Conservation (phyloP, 2,113 vertebrate species). For the Dinomys branickii region DNA sequence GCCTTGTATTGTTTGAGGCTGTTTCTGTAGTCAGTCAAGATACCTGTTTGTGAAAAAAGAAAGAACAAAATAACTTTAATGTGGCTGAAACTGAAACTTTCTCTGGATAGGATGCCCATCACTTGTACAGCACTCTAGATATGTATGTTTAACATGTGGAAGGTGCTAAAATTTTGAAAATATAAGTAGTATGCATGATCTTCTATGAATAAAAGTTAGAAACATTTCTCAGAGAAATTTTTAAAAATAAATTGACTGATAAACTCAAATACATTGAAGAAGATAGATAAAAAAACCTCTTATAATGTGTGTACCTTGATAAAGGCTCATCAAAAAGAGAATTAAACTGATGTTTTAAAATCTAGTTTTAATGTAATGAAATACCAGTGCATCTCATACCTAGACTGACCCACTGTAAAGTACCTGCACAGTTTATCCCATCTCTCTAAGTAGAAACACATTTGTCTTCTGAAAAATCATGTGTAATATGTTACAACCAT, state of each 20-base stretch:
- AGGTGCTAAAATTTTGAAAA: not conserved
- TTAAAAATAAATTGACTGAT: not conserved
- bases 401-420: not conserved
- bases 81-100: not conserved
- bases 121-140: not conserved
- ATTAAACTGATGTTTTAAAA: not conserved
- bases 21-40: not conserved
- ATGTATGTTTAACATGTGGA: not conserved
- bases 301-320: not conserved
- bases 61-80: not conserved
- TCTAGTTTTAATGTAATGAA: not conserved
- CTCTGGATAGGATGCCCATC: not conserved
- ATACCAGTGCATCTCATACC: not conserved
- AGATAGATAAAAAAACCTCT: not conserved
- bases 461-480: not conserved
- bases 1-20: not conserved
- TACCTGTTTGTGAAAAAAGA: not conserved
- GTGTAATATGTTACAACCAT: not conserved
- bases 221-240: conserved; percentile 11
- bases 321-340: not conserved
- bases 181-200: not conserved
- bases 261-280: not conserved
- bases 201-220: not conserved
- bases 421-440: not conserved
- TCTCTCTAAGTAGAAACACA: not conserved